These are phyloP conservation scores for Goniozus legneri DNA, from an alignment of 1,140 invertebrate genomes.

Conservation along the genomic window DNA sequence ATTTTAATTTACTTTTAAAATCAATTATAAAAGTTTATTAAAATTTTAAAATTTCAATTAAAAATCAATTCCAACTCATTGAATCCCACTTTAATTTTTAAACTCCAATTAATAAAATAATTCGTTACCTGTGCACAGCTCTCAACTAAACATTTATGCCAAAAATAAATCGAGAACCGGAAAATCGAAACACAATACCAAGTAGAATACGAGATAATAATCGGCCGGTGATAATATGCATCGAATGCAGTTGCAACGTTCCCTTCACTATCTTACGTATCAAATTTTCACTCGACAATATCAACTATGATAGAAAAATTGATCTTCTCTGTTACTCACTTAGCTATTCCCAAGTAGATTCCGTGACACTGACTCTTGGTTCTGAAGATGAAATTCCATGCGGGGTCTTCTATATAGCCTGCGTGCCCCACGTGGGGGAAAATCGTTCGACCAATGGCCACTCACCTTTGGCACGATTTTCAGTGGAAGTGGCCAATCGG, in stretches of 20 bases:
- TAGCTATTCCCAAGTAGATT: slow-evolving; percentile 37
- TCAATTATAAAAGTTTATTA: too few relatives aligned
- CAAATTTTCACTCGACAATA: neutral
- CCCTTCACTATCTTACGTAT: neutral
- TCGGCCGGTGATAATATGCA: neutral
- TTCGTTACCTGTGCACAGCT: too few relatives aligned
- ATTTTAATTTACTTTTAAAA: too few relatives aligned
- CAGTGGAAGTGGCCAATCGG: slow-evolving; percentile 42
- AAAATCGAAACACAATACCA: too few relatives aligned
- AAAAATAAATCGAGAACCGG: too few relatives aligned
- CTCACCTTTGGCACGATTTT: slow-evolving; percentile 39
- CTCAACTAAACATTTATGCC: too few relatives aligned
- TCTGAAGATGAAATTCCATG: slow-evolving; percentile 52
- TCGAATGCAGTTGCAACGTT: neutral
- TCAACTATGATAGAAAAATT: slow-evolving; percentile 2
- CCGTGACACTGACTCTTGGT: slow-evolving; percentile 51
- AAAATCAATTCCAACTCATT: too few relatives aligned
- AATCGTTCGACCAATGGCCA: slow-evolving; percentile 39
- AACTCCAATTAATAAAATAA: too few relatives aligned
- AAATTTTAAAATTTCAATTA: too few relatives aligned
- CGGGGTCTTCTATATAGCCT: slow-evolving; percentile 52
- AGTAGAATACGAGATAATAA: too few relatives aligned
- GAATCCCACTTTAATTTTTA: too few relatives aligned
- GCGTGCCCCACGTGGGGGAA: slow-evolving; percentile 40
- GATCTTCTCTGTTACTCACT: slow-evolving; percentile 37